These are phyloP conservation scores for Etheostoma cragini DNA, from an alignment of 2,113 vertebrate genomes.

Conservation along the genomic window DNA sequence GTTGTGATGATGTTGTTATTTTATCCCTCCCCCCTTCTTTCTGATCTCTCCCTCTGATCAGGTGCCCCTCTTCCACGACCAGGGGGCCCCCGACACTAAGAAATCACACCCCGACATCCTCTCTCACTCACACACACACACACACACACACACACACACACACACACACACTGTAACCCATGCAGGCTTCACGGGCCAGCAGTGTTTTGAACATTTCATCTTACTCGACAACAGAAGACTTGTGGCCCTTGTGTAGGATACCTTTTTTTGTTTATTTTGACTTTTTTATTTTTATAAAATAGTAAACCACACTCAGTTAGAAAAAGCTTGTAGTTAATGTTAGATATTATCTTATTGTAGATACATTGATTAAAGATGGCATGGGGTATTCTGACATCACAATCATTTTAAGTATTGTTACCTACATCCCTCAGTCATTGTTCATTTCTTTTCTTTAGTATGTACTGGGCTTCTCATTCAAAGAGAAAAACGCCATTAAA, in stretches of 20 bases:
- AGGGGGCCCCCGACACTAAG: conserved; percentile 62
- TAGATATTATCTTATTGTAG: conserved; percentile 4
- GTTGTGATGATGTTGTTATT: neutral
- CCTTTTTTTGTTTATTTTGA: neutral
- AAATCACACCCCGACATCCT: neutral
- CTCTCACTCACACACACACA: neutral
- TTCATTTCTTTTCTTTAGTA: neutral
- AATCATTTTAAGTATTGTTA: neutral
- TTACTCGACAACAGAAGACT: neutral
- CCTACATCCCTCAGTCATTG: neutral
- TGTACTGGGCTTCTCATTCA: neutral
- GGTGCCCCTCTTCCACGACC: conserved; percentile 55
- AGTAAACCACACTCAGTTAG: neutral
- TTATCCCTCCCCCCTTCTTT: neutral
- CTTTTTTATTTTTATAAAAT: neutral
- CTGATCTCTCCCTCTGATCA: conserved; percentile 12
- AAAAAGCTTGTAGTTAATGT: neutral
- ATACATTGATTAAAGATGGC: neutral
- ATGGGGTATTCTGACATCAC: neutral
- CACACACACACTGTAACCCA: neutral
- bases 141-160: neutral
- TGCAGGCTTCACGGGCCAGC: conserved; percentile 1
- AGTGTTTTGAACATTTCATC: conserved; percentile 1
- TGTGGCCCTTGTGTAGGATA: neutral
- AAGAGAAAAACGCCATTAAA: neutral